Conservation (phyloP, 1,140 invertebrate genomes). For the Nixonia krombeini region DNA sequence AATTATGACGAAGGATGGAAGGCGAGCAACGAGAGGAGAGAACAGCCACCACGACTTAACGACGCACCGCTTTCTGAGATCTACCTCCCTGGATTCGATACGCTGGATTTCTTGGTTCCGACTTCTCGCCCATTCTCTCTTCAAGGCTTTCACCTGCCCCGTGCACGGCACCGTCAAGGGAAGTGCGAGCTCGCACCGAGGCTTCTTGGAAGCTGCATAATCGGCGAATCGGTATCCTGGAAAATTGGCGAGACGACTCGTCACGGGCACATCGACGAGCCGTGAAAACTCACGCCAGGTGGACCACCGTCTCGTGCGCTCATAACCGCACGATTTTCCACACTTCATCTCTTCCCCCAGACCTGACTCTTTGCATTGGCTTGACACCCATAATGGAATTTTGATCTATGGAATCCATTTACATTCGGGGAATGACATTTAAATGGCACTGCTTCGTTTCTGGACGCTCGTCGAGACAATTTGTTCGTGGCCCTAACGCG, state of each 20-base stretch:
- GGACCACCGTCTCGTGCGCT: no score
- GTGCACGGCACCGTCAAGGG: neutral
- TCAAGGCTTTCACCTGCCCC: neutral
- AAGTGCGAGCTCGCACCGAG: neutral
- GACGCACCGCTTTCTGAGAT: conserved; percentile 30
- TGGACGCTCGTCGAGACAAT: no score
- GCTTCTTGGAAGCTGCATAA: conserved; percentile 35
- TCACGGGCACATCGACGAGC: neutral
- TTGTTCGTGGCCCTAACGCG: no score
- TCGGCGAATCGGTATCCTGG: conserved; percentile 5
- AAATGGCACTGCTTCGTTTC: conserved; percentile 16
- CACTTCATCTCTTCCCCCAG: neutral
- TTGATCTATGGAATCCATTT: conserved; percentile 7
- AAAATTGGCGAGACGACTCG: conserved; percentile 17
- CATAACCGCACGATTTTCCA: neutral
- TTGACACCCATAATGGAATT: neutral
- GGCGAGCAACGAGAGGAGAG: conserved; percentile 13
- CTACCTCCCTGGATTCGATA: conserved; percentile 27
- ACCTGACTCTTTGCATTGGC: no score
- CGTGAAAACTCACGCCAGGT: neutral
- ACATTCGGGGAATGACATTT: conserved; percentile 20
- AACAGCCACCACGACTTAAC: conserved; percentile 14
- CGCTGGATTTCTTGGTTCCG: conserved; percentile 28
- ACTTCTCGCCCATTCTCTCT: neutral
- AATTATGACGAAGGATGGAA: conserved; percentile 37